Evolutionary conservation across 2,888 invertebrate species (phyloP).

Genomic region (Drosophila phalerata): DNA sequence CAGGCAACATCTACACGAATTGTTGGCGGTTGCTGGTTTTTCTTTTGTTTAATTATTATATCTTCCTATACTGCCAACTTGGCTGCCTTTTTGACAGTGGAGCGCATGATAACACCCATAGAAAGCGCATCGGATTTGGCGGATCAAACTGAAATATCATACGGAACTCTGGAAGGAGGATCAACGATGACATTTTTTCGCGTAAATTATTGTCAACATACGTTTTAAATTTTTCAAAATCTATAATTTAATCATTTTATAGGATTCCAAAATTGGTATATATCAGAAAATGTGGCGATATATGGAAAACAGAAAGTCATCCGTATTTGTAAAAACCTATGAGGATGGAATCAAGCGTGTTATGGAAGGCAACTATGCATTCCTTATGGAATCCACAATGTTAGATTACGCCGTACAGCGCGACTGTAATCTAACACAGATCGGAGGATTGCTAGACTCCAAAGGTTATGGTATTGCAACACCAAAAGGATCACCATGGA

Average conservation of each 20-base stretch:
- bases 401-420: constrained; percentile 97
- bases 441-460: constrained; percentile 90
- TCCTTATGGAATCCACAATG: constrained; percentile 99
- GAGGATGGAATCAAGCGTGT: constrained; percentile 96
- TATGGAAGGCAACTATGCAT: constrained; percentile 96
- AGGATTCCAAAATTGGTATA: constrained; percentile 95
- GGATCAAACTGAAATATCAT: constrained; percentile 96
- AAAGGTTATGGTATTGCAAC: constrained; percentile 97
- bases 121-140: constrained; percentile 98
- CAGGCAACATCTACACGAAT: constrained; percentile 97
- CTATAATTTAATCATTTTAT: constrained; percentile 35
- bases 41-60: constrained; percentile 99
- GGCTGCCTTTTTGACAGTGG: constrained; percentile 99
- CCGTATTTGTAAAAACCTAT: constrained; percentile 95
- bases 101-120: constrained; percentile 97
- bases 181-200: constrained; percentile 99
- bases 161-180: constrained; percentile 97
- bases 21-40: constrained; percentile 99
- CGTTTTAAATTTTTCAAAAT: too few species aligned
- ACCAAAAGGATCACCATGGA: constrained; percentile 97
- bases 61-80: constrained; percentile 98
- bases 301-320: constrained; percentile 93
- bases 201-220: constrained; percentile 85
- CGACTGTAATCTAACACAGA: constrained; percentile 98
- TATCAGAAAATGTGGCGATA: constrained; percentile 98